These are phyloP conservation scores for Drosophila mojavensis DNA, from an alignment of 1,140 invertebrate genomes.

Conservation along the genomic window DNA sequence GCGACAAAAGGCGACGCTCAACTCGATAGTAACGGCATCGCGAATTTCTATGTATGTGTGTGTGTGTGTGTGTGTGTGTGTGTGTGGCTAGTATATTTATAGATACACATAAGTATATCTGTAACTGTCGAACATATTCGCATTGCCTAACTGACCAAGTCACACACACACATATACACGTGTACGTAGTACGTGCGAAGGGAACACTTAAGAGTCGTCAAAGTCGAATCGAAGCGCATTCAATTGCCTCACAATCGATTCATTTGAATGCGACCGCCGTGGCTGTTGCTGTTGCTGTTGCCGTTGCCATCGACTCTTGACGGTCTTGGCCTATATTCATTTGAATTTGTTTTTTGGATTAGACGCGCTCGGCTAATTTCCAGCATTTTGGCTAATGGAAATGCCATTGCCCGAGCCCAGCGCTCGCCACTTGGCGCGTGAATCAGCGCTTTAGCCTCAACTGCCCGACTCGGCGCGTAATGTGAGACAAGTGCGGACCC, in stretches of 20 bases:
- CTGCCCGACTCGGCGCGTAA: slow-evolving; percentile 24
- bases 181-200: slow-evolving; percentile 11
- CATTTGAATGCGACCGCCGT: slow-evolving; percentile 62
- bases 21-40: slow-evolving; percentile 32
- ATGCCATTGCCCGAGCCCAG: slow-evolving; percentile 40
- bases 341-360: slow-evolving; percentile 35
- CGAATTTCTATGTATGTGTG: not conserved
- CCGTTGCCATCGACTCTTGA: slow-evolving; percentile 3
- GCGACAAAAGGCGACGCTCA: slow-evolving; percentile 12
- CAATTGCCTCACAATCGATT: slow-evolving; percentile 45
- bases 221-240: slow-evolving; percentile 39
- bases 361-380: slow-evolving; percentile 64
- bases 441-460: slow-evolving; percentile 51
- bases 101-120: not conserved
- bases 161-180: not conserved
- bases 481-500: slow-evolving; percentile 38
- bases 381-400: slow-evolving; percentile 58
- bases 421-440: slow-evolving; percentile 40
- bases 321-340: slow-evolving; percentile 66
- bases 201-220: slow-evolving; percentile 37
- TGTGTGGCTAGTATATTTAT: slow-evolving; percentile 14
- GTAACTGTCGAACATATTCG: slow-evolving; percentile 6
- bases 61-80: not conserved
- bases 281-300: not conserved
- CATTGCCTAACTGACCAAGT: slow-evolving; percentile 45